Evolutionary conservation across 2,888 invertebrate species (phyloP).

Genomic region (Invenusta paracnida): DNA sequence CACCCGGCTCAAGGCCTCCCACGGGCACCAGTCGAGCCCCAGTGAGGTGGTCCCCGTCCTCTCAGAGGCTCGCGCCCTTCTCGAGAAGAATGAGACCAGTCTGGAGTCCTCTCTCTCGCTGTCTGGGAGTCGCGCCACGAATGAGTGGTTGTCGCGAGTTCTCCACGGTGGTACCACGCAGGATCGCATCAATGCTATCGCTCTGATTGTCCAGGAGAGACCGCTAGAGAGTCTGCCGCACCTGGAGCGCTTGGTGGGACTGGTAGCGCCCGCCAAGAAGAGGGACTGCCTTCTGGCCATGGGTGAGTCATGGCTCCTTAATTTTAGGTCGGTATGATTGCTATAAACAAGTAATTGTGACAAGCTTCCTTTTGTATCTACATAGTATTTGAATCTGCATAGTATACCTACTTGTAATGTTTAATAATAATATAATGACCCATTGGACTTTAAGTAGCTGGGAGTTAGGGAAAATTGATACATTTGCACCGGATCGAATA

Average conservation of each 20-base stretch:
- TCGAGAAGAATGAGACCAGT: neutral
- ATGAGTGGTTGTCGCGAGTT: neutral
- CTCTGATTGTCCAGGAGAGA: neutral
- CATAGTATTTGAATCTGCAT: too few species aligned
- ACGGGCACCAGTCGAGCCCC: neutral
- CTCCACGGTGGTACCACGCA: neutral
- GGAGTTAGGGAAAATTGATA: too few species aligned
- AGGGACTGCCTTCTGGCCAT: neutral
- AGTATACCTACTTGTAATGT: too few species aligned
- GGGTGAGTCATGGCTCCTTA: too few species aligned
- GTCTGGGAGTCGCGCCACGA: neutral
- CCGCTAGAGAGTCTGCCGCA: neutral
- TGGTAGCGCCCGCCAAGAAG: slow-evolving; percentile 1
- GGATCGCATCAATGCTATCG: slow-evolving; percentile 13
- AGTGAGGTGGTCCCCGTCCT: neutral
- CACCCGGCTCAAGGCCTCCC: neutral
- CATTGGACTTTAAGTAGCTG: too few species aligned
- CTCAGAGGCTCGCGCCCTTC: neutral
- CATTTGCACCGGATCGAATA: too few species aligned
- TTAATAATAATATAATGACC: too few species aligned
- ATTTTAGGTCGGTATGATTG: too few species aligned
- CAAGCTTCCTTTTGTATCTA: too few species aligned
- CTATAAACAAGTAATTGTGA: too few species aligned
- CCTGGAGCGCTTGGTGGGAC: neutral
- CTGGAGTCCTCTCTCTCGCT: neutral